Base-by-base conservation (phyloP, 2,888 invertebrate species). In the Metopia argyrocephala region DNA sequence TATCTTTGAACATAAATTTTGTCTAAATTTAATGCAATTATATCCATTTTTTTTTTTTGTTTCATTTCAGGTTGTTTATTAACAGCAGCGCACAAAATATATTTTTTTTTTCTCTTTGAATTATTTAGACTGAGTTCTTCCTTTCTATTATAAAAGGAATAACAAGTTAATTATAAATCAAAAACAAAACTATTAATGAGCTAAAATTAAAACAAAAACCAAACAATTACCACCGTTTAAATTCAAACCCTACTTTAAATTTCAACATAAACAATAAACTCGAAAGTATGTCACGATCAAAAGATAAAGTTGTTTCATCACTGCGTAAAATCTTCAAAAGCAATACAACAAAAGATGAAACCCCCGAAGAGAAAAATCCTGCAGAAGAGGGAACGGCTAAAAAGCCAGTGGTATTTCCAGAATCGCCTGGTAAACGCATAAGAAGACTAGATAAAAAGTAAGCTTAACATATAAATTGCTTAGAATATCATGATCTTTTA, bases 251-350 rank as follows among this genome's bases (percentile, higher is more conserved):
- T 56, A 38, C 38, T 12, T 18, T 21, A 31, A 68, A 50, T 61
- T 27, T 25, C 7, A 45, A 52, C 5, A 45, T 65, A 64, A 31
- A 28, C 38, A 23, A 5, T 56, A 31, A 52, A 20, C 9, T 18
- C 25, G 20, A 18, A 62, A 75, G 25, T 20, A 78, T 82, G 78
- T 94, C 95, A 84, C 93, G 95, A 84, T 94, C 95, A 38, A 95
- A 95, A 90, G 95, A 96, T 88, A 95, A 95, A 92, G 94, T 96
- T 82, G 94, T 95, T 28, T 94, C 95, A 27, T 95, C 95, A 65
- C 94, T 96, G 90, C 93, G 94, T 85, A 95, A 95, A 91, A 91
- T 96, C 84, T 95, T 96, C 89, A 93, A 94, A 84, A 93, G 94
- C 59, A 93, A 54, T 76, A 88, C 82, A 87, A 94, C 48, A 27